Percentiles rank a stretch among this genome's conserved stretches.
phyloP scores from a whole-genome alignment of 2,888 invertebrate genomes.

The Leucoptera coffeella region DNA sequence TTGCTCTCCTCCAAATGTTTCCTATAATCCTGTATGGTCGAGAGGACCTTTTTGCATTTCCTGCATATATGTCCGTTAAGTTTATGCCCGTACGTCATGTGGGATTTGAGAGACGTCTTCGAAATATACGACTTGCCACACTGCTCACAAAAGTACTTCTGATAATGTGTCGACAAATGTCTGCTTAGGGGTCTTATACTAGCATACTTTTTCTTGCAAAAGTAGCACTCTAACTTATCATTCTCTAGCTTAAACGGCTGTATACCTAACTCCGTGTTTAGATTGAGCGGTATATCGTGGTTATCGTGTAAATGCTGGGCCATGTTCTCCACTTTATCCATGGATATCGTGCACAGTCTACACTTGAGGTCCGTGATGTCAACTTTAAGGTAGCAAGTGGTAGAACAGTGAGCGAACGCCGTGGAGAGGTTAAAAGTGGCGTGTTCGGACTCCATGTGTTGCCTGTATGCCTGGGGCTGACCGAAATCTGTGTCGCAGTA shows the following conservation, averaged over 20 bases:
- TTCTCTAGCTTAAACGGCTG: constrained; percentile 13
- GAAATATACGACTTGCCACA: constrained; percentile 36
- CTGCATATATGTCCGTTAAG: constrained; percentile 7
- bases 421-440: constrained; percentile 7
- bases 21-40: constrained; percentile 15
- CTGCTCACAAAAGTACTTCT: constrained; percentile 28
- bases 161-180: constrained; percentile 31
- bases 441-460: constrained; percentile 21
- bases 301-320: neutral
- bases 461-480: constrained; percentile 21
- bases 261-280: constrained; percentile 6
- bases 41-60: constrained; percentile 16
- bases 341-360: neutral
- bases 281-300: constrained; percentile 6
- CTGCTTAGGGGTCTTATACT: constrained; percentile 26
- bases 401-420: constrained; percentile 7
- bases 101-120: no score
- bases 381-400: neutral
- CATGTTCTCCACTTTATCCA: neutral
- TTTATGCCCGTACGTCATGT: no score
- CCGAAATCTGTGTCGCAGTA: constrained; percentile 30
- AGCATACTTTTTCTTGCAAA: constrained; percentile 20
- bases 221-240: constrained; percentile 16
- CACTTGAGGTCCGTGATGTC: neutral
- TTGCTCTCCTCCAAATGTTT: constrained; percentile 15